Percentiles rank a stretch among this genome's conserved stretches.
These are phyloP conservation scores for Galbula dea DNA, from an alignment of 2,113 vertebrate genomes.

Conservation along the genomic window DNA sequence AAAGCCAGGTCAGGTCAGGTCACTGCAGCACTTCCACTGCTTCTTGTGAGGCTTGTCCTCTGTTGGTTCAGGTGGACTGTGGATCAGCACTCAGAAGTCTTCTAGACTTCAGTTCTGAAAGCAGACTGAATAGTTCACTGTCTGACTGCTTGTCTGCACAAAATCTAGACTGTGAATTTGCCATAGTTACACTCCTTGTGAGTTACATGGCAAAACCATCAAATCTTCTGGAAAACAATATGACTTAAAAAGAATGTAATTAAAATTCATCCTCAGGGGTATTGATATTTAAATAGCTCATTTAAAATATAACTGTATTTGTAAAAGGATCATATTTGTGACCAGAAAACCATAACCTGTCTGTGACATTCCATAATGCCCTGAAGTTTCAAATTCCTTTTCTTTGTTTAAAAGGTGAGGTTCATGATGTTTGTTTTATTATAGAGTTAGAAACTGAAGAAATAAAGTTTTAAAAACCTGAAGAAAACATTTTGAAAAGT, in stretches of 20 bases:
- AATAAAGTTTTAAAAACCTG: not conserved
- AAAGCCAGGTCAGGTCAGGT: not conserved
- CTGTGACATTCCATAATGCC: not conserved
- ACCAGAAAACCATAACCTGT: not conserved
- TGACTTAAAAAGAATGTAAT: not conserved
- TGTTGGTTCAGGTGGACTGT: accelerated
- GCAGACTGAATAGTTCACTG: not conserved
- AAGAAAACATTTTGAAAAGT: not conserved
- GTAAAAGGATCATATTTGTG: not conserved
- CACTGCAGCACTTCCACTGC: not conserved
- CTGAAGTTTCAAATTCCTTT: not conserved
- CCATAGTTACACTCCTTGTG: accelerated
- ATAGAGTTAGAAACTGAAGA: not conserved
- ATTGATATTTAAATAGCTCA: not conserved
- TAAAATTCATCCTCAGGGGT: not conserved
- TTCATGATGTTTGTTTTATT: not conserved
- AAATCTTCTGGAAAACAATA: not conserved
- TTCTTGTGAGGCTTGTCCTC: not conserved
- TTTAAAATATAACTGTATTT: not conserved
- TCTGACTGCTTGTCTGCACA: not conserved
- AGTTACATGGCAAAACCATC: not conserved
- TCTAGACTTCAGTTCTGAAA: not conserved
- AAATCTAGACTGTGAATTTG: not conserved
- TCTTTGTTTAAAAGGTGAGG: not conserved
- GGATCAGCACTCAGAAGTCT: not conserved